Base-by-base conservation (phyloP, 1,140 invertebrate species). In the Eciton burchellii region DNA sequence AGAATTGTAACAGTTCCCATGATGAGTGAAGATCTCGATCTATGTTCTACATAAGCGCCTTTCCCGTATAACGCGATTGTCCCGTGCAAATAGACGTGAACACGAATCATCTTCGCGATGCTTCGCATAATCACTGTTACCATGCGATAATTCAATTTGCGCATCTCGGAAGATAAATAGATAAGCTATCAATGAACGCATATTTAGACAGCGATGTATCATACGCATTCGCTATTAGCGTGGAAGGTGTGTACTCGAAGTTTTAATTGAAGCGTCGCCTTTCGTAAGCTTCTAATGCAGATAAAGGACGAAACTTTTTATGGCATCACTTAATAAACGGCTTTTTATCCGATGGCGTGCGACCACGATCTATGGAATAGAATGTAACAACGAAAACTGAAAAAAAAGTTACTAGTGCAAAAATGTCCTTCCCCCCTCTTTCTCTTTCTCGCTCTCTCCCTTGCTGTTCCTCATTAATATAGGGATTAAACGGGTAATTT, bases 1-100 rank as follows among this genome's bases (percentile, higher is more conserved):
- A 6, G 47, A 74, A 74, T 62, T 74, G 43, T 62, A 52, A 62
- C 45, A 74, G 16, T 74, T 74, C 43, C 19, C 59, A 54, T 54
- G 19, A 63, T n/a, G 49, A 43, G 21, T n/a, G 21, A 49, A 74
- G 45, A 63, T 76, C 35, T 5, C 9, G 19, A 63, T 63, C 26
- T 52, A 9, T 49, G 43, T 63, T 60, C 57, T 35, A 62, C n/a
- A 63, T 76, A 76, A 21, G 29, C 41, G 19, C 43, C 14, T 29
- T 49, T 74, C 29, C 47, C 21, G 62, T 35, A 63, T 21, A n/a
- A 52, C n/a, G 26, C 8, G 9, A 1, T 16, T 45, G 71, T 19
- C 16, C 0, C 41, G 12, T 74, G 41, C 41, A 43, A 63, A 76
- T 11, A 43, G 5, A 6, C 29, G 41, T n/a, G 9, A 74, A 62